phyloP scores from a whole-genome alignment of 2,888 invertebrate genomes.

The Pseudococcus longispinus region DNA sequence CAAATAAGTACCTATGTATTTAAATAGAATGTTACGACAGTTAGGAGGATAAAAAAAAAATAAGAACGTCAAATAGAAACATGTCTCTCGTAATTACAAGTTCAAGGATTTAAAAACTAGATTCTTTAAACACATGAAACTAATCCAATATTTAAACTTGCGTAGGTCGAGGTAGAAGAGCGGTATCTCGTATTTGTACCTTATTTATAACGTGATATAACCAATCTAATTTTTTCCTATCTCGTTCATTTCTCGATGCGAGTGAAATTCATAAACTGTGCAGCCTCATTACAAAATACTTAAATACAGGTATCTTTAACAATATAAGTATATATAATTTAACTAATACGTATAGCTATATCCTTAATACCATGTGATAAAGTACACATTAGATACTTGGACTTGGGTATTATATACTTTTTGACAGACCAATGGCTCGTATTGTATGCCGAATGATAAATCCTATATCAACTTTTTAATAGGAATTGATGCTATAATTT shows the following conservation, averaged over 20 bases:
- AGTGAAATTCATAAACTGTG: not conserved
- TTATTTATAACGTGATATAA: not conserved
- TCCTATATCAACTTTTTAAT: not conserved
- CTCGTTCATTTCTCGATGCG: not conserved
- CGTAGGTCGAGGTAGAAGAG: not conserved
- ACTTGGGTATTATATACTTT: not conserved
- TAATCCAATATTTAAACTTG: not conserved
- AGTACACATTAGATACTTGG: not conserved
- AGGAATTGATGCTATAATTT: not conserved
- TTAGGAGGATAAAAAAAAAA: not conserved
- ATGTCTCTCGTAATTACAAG: not conserved
- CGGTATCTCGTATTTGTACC: not conserved
- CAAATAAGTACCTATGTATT: too few relatives aligned
- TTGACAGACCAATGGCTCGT: not conserved
- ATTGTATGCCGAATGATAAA: not conserved
- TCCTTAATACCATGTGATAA: not conserved
- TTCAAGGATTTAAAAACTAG: not conserved
- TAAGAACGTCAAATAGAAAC: not conserved
- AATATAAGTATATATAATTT: constrained; percentile 2
- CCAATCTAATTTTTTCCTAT: not conserved
- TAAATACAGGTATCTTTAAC: not conserved
- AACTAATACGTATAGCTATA: not conserved
- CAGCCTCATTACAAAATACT: not conserved
- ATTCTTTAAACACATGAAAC: not conserved
- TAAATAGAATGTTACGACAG: not conserved